Percentiles rank a stretch among this genome's conserved stretches.
Conservation (phyloP, 2,113 vertebrate species). For the Thinocorus orbignyianus region DNA sequence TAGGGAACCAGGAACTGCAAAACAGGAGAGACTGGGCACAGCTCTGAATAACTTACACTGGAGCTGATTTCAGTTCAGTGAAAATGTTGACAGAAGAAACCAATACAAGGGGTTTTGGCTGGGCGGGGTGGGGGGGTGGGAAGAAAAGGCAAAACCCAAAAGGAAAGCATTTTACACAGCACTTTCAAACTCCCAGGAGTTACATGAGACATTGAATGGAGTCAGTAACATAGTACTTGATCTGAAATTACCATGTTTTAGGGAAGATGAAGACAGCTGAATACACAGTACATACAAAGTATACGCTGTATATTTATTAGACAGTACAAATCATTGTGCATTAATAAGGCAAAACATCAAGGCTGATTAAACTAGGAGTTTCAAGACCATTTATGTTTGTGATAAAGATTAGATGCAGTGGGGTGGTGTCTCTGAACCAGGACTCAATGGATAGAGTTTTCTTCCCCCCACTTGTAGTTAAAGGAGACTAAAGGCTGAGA, state of each 20-base stretch:
- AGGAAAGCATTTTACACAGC: conserved; percentile 11
- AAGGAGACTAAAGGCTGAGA: conserved; percentile 42
- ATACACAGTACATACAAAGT: conserved; percentile 78
- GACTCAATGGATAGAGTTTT: not conserved
- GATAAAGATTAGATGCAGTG: not conserved
- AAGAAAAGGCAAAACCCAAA: not conserved
- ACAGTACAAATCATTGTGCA: conserved; percentile 90
- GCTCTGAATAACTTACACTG: not conserved
- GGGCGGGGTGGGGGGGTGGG: no score
- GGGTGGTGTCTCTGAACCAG: conserved; percentile 5
- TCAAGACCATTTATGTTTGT: conserved; percentile 79
- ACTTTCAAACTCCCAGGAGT: conserved; percentile 51
- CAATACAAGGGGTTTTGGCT: not conserved
- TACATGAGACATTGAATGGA: conserved; percentile 47
- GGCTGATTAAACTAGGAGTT: conserved; percentile 84
- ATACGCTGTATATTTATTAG: conserved; percentile 76
- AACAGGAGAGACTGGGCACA: not conserved
- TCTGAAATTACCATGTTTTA: conserved; percentile 38
- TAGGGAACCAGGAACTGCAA: not conserved
- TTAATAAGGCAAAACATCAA: conserved; percentile 95
- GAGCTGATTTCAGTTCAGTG: not conserved
- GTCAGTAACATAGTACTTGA: conserved; percentile 55
- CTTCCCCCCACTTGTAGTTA: not conserved
- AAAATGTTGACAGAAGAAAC: not conserved
- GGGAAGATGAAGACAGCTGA: conserved; percentile 70